Evolutionary conservation across 2,797 vertebrate genomes (phyloP).

Genomic region (Phalanger gymnotis): DNA sequence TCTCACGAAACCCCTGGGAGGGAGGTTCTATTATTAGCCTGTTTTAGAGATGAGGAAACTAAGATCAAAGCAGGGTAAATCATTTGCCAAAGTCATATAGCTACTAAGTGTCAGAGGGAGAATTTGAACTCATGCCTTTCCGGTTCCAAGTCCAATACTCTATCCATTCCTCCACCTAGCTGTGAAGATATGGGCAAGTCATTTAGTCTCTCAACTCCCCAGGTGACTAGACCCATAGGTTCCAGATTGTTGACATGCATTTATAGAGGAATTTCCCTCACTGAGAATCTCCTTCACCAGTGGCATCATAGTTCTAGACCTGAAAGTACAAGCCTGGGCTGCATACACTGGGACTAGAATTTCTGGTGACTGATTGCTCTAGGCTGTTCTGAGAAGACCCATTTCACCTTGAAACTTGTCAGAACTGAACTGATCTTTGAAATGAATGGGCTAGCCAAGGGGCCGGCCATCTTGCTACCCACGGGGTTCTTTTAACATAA

Average conservation of each 20-base stretch:
- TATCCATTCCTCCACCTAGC: neutral
- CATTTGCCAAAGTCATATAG: neutral
- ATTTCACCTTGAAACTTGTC: neutral
- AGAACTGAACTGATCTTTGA: conserved; percentile 3
- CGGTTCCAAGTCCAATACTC: neutral
- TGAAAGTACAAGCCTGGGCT: neutral
- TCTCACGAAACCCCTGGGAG: neutral
- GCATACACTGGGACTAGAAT: neutral
- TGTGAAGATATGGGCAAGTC: neutral
- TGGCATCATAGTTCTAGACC: neutral
- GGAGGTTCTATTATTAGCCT: neutral
- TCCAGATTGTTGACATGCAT: neutral
- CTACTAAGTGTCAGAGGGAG: neutral
- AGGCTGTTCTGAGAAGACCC: neutral
- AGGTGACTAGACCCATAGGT: neutral
- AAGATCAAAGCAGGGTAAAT: neutral
- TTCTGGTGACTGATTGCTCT: neutral
- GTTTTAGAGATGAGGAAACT: neutral
- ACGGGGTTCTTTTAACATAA: conserved; percentile 33
- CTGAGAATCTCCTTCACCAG: neutral
- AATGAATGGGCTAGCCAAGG: neutral
- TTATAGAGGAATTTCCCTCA: neutral
- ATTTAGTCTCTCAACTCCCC: neutral
- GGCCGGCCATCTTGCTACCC: neutral
- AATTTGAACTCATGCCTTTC: neutral